phyloP scores from a whole-genome alignment of 2,888 invertebrate genomes.

The Phania funesta region DNA sequence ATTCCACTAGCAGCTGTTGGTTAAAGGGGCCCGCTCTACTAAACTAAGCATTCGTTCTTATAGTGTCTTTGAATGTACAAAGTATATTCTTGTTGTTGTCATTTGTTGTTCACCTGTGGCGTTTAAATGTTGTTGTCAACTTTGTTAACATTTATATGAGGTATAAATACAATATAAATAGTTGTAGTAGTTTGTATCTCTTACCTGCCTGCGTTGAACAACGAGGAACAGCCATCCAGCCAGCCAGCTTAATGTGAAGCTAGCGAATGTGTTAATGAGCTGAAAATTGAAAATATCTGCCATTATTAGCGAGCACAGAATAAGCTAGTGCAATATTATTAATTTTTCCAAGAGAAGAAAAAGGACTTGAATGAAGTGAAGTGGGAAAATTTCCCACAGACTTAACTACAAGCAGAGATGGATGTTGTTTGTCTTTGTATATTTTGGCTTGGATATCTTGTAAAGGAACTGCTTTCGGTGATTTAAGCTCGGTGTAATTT shows the following conservation, averaged over 20 bases:
- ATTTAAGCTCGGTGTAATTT: not conserved
- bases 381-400: constrained; percentile 25
- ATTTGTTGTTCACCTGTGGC: constrained; percentile 68
- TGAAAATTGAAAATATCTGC: constrained; percentile 62
- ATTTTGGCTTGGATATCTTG: not conserved
- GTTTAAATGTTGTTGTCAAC: constrained; percentile 67
- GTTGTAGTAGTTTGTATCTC: constrained; percentile 38
- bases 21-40: not conserved
- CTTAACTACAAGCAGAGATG: not conserved
- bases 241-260: constrained; percentile 23
- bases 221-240: constrained; percentile 8
- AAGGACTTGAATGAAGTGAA: not conserved
- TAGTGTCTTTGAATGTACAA: constrained; percentile 45
- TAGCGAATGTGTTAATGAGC: constrained; percentile 66
- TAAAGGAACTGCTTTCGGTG: not conserved
- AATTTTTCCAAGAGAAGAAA: not conserved
- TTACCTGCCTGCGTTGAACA: constrained; percentile 4
- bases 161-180: constrained; percentile 51
- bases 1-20: constrained; percentile 16
- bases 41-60: constrained; percentile 9
- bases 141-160: constrained; percentile 67
- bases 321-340: constrained; percentile 47
- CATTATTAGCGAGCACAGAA: constrained; percentile 44
- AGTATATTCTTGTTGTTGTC: constrained; percentile 48
- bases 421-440: not conserved